Conservation (phyloP, 2,888 invertebrate species). For the Amphimallon solstitiale region DNA sequence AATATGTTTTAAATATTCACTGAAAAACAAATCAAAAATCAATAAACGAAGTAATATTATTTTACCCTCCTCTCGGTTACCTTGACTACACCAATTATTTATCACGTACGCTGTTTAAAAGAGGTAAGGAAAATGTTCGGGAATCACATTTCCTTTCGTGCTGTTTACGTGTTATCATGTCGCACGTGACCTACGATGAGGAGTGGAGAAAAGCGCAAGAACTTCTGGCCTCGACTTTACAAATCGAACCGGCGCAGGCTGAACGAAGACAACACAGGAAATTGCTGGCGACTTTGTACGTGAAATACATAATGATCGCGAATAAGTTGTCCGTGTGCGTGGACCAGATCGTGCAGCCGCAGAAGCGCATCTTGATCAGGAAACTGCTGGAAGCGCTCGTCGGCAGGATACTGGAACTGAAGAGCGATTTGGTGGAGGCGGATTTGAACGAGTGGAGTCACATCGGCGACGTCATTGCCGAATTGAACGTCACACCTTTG, state of each 20-base stretch:
- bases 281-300: conserved; percentile 76
- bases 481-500: conserved; percentile 78
- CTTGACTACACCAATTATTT: too few relatives aligned
- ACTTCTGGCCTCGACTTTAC: conserved; percentile 70
- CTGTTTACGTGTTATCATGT: conserved; percentile 75
- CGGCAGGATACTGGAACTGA: conserved; percentile 87
- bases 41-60: too few relatives aligned
- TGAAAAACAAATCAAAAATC: too few relatives aligned
- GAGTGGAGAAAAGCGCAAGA: conserved; percentile 75
- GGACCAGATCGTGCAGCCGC: conserved; percentile 93
- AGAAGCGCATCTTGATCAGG: conserved; percentile 84
- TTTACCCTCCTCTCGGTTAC: too few relatives aligned
- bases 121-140: too few relatives aligned
- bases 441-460: conserved; percentile 88
- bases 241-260: conserved; percentile 69
- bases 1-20: too few relatives aligned
- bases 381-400: conserved; percentile 78
- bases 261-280: conserved; percentile 72
- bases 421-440: conserved; percentile 87
- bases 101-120: too few relatives aligned
- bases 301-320: conserved; percentile 82
- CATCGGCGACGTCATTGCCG: conserved; percentile 82
- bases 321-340: conserved; percentile 82
- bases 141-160: neutral
- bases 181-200: conserved; percentile 77